Base-by-base conservation (phyloP, 2,113 vertebrate species). In the Hippoglossus stenolepis region DNA sequence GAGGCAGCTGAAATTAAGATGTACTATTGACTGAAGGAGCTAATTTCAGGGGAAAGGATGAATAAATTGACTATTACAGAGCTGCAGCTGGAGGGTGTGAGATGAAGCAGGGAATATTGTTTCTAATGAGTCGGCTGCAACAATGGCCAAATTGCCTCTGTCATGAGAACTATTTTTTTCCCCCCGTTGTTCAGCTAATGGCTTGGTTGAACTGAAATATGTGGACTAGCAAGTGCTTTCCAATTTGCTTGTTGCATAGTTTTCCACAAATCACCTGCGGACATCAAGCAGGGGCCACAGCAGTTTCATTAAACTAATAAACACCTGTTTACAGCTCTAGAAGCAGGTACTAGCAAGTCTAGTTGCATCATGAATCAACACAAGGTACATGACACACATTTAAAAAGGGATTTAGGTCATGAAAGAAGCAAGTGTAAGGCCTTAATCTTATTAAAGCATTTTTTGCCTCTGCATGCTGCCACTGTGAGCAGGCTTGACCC, bases 61-160 rank as follows among this genome's bases (percentile, higher is more conserved):
- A 75, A 69, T 80, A 80, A 56, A 85, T 63, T 61, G 68, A 77
- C 60, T 63, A 56, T 77, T 69, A 71, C 35, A 59, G 67, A 59
- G 38, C 45, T 45, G 70, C 61, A 67, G 75, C 81, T 71, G 70
- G 45, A 75, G 67, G 71, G 60, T 18, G 72, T 60, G 63, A 81
- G 63, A 65, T 23, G 61, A 73, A 49, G 51, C 75, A 31, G 12
- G 20, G 64, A 78, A 53, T 71, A 71, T 59, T 59, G 75, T 47
- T 77, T 63, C 31, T 85, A 87, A 85, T 84, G 84, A 87, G 73
- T 21, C 21, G 13, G 73, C 62, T 9, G 28, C 49, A 28, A 65
- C 70, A 6, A 53, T 21, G 26, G 77, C 71, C 73, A 85, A 84
- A 83, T 78, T 85, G 81, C 74, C 59, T 31, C 75, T 71, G 72